Conservation (phyloP, 2,113 vertebrate genomes). For the Diglossa brunneiventris region DNA sequence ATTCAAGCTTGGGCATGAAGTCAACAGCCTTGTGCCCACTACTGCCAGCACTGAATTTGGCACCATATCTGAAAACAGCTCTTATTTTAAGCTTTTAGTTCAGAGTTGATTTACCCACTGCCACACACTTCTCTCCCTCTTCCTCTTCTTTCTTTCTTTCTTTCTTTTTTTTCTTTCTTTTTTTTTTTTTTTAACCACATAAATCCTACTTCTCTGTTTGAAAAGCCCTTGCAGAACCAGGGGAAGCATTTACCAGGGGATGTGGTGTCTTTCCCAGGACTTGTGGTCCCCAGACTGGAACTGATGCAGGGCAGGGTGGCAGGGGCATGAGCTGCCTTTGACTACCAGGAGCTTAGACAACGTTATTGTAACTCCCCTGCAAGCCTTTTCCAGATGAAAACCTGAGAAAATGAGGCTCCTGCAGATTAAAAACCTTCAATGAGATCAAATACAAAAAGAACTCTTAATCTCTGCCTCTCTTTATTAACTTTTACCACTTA, state of each 20-base stretch:
- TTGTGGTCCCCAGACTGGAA: background rate
- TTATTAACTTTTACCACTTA: background rate
- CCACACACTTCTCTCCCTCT: background rate
- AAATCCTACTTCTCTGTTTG: background rate
- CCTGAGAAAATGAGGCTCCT: background rate
- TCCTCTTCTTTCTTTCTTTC: background rate
- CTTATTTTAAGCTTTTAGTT: constrained; percentile 46
- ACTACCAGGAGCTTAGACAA: background rate
- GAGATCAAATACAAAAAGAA: background rate
- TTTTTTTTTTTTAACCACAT: background rate
- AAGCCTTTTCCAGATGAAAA: background rate
- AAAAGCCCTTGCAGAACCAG: background rate
- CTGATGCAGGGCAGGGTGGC: background rate
- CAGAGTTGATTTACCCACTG: background rate
- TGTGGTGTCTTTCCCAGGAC: background rate
- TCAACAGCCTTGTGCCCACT: constrained; percentile 42
- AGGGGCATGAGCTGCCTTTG: background rate
- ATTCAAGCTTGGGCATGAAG: constrained; percentile 12
- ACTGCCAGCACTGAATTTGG: constrained; percentile 33
- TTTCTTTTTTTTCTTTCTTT: no score
- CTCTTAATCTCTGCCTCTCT: background rate
- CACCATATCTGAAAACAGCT: constrained; percentile 22
- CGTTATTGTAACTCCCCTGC: background rate
- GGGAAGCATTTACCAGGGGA: background rate
- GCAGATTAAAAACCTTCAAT: background rate